Conservation (phyloP, 37 sponge, comb jelly and placozoan species). For the Oscarella lobularis region DNA sequence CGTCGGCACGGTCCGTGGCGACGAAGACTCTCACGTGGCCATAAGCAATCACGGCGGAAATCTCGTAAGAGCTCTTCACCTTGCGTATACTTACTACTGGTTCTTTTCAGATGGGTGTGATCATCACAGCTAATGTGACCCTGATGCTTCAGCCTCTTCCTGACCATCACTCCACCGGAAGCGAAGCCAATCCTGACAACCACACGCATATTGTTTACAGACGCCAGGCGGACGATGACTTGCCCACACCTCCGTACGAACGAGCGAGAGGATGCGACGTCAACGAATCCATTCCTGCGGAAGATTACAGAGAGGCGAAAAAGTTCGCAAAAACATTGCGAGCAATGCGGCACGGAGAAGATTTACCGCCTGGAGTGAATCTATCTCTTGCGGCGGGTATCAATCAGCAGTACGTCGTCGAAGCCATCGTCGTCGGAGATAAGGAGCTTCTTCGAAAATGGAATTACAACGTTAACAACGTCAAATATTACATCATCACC, state of each 20-base stretch:
- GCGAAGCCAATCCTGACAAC: not conserved
- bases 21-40: not conserved
- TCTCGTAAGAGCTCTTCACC: too few relatives aligned
- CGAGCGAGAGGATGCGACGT: too few relatives aligned
- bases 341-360: too few relatives aligned
- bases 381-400: too few relatives aligned
- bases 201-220: constrained; percentile 1
- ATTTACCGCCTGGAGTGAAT: too few relatives aligned
- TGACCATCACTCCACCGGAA: not conserved
- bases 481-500: not conserved
- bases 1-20: not conserved
- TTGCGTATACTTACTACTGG: too few relatives aligned
- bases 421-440: not conserved
- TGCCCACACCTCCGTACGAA: too few relatives aligned
- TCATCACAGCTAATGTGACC: not conserved
- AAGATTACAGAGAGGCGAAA: too few relatives aligned
- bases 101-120: constrained; percentile 1
- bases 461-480: not conserved
- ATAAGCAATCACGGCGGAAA: not conserved
- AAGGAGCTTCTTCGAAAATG: not conserved
- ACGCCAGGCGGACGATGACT: too few relatives aligned
- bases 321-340: too few relatives aligned
- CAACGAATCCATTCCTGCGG: too few relatives aligned
- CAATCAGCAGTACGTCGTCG: not conserved
- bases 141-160: not conserved